These are phyloP conservation scores for Troilus luridus DNA, from an alignment of 2,888 invertebrate species.

Conservation along the genomic window DNA sequence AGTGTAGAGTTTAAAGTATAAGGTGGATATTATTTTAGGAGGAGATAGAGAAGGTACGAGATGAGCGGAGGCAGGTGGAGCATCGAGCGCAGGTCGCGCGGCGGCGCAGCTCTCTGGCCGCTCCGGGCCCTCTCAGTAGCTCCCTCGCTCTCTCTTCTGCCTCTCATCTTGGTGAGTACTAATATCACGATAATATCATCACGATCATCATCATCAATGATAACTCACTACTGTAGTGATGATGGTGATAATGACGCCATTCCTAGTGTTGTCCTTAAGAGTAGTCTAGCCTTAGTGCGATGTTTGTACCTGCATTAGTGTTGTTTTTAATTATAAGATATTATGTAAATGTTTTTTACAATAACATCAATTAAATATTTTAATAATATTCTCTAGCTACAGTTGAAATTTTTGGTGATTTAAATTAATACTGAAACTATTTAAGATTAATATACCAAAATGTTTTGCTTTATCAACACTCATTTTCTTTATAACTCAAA, in stretches of 20 bases:
- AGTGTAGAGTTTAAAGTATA: not conserved
- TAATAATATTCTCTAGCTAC: not conserved
- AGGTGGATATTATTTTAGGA: not conserved
- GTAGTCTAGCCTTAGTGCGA: not conserved
- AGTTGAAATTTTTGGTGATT: no score
- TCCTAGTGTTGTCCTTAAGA: not conserved
- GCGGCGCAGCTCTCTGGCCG: not conserved
- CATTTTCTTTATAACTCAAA: no score
- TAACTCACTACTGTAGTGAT: not conserved
- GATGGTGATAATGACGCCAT: not conserved
- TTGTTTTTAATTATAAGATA: not conserved
- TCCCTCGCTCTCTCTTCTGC: not conserved
- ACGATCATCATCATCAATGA: not conserved
- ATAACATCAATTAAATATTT: not conserved
- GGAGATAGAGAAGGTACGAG: constrained; percentile 20
- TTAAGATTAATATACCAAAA: no score
- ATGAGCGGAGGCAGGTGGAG: constrained; percentile 25
- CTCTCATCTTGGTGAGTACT: constrained; percentile 44
- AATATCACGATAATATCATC: not conserved
- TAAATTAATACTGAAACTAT: no score
- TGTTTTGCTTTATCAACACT: no score
- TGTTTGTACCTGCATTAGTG: not conserved
- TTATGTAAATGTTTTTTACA: not conserved
- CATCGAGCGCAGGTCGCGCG: constrained; percentile 44
- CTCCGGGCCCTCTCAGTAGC: constrained; percentile 7